Conservation (phyloP, 1,140 invertebrate genomes). For the Eubasilissa regina region DNA sequence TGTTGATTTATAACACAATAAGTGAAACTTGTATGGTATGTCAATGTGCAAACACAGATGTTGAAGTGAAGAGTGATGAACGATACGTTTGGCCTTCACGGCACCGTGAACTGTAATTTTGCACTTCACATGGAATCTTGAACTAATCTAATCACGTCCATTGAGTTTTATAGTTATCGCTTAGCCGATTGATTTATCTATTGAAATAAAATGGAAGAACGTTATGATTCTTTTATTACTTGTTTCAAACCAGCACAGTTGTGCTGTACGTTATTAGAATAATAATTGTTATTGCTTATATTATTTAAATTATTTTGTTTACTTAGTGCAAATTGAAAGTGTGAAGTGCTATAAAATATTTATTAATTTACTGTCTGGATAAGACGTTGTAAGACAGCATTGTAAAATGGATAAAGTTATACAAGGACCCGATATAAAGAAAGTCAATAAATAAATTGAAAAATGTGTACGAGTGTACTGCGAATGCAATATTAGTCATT, state of each 20-base stretch:
- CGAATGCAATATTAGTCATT: neutral
- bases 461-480: neutral
- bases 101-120: neutral
- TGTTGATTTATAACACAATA: no score
- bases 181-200: slow-evolving; percentile 11
- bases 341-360: no score
- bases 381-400: neutral
- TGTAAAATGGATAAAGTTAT: neutral
- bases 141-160: slow-evolving; percentile 18
- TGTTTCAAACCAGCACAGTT: neutral
- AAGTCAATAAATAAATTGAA: neutral
- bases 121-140: neutral
- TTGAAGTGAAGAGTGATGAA: slow-evolving; percentile 1
- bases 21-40: no score
- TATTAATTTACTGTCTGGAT: neutral
- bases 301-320: no score
- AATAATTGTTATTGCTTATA: no score
- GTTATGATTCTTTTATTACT: neutral
- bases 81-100: neutral
- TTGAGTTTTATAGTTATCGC: slow-evolving; percentile 1
- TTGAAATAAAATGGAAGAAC: neutral
- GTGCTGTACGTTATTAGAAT: no score
- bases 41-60: neutral
- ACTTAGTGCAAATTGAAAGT: no score
- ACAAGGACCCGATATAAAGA: neutral